These are phyloP conservation scores for Dicranocentrus wangi DNA, from an alignment of 2,888 invertebrate genomes.

Conservation along the genomic window DNA sequence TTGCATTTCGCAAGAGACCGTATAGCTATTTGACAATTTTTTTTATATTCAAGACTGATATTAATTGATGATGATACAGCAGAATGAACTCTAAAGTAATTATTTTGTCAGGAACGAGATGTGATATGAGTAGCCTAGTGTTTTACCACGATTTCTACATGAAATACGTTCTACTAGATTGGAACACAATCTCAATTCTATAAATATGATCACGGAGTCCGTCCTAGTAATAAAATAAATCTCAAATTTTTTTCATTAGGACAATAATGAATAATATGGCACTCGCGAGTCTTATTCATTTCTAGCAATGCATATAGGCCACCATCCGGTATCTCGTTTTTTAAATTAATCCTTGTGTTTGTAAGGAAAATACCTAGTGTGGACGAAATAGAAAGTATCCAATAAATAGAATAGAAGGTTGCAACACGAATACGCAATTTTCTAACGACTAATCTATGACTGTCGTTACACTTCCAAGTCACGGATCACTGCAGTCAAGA, in stretches of 20 bases:
- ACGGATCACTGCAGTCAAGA: conserved; percentile 60
- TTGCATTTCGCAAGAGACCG: conserved; percentile 19
- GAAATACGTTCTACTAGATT: conserved; percentile 21
- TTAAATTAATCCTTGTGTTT: conserved; percentile 8
- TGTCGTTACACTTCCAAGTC: conserved; percentile 61
- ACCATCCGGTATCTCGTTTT: neutral
- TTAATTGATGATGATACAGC: conserved; percentile 53
- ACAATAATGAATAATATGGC: too few relatives aligned
- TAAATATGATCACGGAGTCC: conserved; percentile 2
- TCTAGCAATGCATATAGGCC: neutral
- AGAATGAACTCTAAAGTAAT: conserved; percentile 35
- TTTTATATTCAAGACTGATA: conserved; percentile 29
- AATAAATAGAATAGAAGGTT: conserved; percentile 34
- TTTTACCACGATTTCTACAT: conserved; percentile 35
- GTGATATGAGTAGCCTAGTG: too few relatives aligned
- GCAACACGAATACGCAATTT: conserved; percentile 55
- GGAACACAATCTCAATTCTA: neutral
- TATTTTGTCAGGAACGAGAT: conserved; percentile 50
- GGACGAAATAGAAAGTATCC: conserved; percentile 28
- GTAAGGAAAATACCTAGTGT: conserved; percentile 16
- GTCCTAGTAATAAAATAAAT: too few relatives aligned
- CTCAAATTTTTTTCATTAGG: too few relatives aligned
- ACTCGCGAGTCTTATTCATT: too few relatives aligned
- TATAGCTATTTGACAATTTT: conserved; percentile 46
- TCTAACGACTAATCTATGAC: conserved; percentile 37